Base-by-base conservation (phyloP, 1,140 invertebrate species). In the Macrobrachium nipponense region DNA sequence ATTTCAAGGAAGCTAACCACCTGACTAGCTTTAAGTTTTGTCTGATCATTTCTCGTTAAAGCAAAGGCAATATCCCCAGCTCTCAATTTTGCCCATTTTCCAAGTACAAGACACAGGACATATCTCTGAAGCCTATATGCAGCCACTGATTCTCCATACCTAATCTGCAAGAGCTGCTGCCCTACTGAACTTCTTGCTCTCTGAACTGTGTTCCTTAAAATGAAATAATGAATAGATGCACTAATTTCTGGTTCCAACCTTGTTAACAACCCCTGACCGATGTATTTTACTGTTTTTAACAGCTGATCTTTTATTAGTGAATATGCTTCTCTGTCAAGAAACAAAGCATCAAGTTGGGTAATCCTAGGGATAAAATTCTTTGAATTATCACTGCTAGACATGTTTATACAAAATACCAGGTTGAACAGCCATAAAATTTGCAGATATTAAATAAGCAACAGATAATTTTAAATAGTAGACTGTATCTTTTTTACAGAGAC, bases 241-340 rank as follows among this genome's bases (percentile, higher is more conserved):
- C 87, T 86, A 76, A 89, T 73, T 81, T 89, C 88, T 58, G 88
- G 88, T 70, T 89, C 85, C 43, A 89, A 61, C 66, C 58, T 89
- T 62, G 84, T 86, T 11, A 89, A 43, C 59, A 72, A 85, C 17
- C 27, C 64, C 27, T 85, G 80, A 27, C 88, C 81, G 43, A 51
- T 44, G 62, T 87, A 87, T 66, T 80, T 82, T 12, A 85, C 80
- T 23, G 80, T 72, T 36, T 23, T 81, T 51, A 86, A n/a, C 23
- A 89, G 68, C 58, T 86, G 86, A 23, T n/a, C 75, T 77, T 89
- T 89, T 44, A 89, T 68, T 15, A 89, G 43, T 18, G 73, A 82
- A 61, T 83, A 84, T 27, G 75, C 75, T 60, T 89, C 88, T 10
- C n/a, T 77, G 72, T 87, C 80, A 7, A 89, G 84, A 43, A 84